These are phyloP conservation scores for Sander lucioperca DNA, from an alignment of 2,113 vertebrate genomes.

Conservation along the genomic window DNA sequence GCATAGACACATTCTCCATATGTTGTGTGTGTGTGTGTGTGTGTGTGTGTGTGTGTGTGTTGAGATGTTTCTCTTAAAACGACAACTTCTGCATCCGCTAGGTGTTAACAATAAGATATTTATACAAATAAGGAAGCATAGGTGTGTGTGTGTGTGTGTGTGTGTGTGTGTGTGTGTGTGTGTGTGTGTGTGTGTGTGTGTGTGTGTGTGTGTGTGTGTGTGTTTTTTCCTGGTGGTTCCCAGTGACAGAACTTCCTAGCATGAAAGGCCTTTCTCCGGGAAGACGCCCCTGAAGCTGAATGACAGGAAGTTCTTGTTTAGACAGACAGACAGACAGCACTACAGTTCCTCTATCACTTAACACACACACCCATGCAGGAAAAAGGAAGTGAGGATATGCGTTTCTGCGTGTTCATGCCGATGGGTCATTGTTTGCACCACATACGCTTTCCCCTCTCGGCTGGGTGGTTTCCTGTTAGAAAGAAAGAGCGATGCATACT, in stretches of 20 bases:
- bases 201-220: constrained; percentile 29
- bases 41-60: constrained; percentile 68
- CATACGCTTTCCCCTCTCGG: constrained; percentile 32
- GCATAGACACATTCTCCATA: constrained; percentile 30
- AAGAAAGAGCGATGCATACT: constrained; percentile 7
- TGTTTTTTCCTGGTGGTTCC: constrained; percentile 85
- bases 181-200: constrained; percentile 19
- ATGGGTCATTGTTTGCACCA: constrained; percentile 58
- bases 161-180: constrained; percentile 33
- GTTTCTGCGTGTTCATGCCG: constrained; percentile 23
- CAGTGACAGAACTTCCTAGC: constrained; percentile 93
- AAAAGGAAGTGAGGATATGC: constrained; percentile 79
- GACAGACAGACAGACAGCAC: constrained; percentile 87
- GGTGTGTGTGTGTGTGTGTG: constrained; percentile 22
- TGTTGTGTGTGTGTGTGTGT: constrained; percentile 64
- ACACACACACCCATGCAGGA: constrained; percentile 83
- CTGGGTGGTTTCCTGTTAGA: constrained; percentile 32
- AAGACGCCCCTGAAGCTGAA: constrained; percentile 91
- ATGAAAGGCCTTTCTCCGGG: constrained; percentile 88
- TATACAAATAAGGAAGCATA: constrained; percentile 8
- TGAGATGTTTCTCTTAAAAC: constrained; percentile 23
- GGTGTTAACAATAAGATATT: constrained; percentile 18
- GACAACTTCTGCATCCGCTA: constrained; percentile 4
- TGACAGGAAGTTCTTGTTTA: constrained; percentile 98
- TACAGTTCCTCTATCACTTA: constrained; percentile 88